Evolutionary conservation across 2,888 invertebrate species (phyloP).

Genomic region (Drosophila hamatofila): DNA sequence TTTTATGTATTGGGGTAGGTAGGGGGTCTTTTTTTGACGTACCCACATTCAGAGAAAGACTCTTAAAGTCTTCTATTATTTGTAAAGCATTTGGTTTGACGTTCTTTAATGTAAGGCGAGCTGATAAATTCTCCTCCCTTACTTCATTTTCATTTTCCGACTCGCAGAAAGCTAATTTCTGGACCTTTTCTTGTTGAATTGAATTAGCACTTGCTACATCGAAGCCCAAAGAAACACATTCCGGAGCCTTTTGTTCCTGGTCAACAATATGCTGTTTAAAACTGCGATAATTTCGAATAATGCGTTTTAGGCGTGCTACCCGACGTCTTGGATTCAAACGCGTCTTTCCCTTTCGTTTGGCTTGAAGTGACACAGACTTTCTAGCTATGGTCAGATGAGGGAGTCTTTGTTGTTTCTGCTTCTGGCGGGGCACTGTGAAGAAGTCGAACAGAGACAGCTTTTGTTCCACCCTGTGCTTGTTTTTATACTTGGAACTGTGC

Average conservation of each 20-base stretch:
- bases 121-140: neutral
- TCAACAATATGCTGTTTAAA: slow-evolving; percentile 25
- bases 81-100: neutral
- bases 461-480: slow-evolving; percentile 43
- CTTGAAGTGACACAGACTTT: neutral
- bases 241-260: neutral
- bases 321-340: slow-evolving; percentile 58
- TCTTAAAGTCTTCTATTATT: slow-evolving; percentile 4
- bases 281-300: slow-evolving; percentile 62
- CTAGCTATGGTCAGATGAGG: slow-evolving; percentile 34
- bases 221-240: neutral
- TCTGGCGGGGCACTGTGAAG: slow-evolving; percentile 41
- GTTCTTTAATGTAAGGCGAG: neutral
- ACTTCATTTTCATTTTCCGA: neutral
- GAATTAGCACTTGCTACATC: neutral
- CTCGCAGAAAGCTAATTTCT: neutral
- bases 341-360: slow-evolving; percentile 66
- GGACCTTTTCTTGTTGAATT: neutral
- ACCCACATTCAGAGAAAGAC: slow-evolving; percentile 2
- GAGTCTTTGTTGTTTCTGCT: slow-evolving; percentile 39
- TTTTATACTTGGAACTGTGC: slow-evolving; percentile 70
- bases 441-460: slow-evolving; percentile 58
- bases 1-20: slow-evolving; percentile 4
- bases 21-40: neutral
- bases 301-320: slow-evolving; percentile 67